Evolutionary conservation across 2,888 invertebrate species (phyloP), one percentile per base, ranked within the genome.

Genomic region (Eristalinus sepulchralis): DNA sequence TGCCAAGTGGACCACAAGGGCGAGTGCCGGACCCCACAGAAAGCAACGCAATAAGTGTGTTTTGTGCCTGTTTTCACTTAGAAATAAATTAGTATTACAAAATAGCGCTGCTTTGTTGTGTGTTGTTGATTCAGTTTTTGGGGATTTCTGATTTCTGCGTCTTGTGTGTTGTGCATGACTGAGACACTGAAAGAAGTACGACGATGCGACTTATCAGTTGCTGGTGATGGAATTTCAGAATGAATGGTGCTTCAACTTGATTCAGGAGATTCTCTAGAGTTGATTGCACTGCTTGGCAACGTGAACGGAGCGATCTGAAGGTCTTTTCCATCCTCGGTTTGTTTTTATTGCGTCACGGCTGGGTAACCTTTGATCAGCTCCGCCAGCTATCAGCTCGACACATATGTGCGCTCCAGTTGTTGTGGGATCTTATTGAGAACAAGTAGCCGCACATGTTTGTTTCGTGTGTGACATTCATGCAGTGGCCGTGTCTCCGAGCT

Each of bases 1-100:
- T 73, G 73, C 17, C 13, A 57, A n/a, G 20, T 64, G 27, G 73
- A 73, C n/a, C 73, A 73, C 20, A 73, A 9, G 36, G 64, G 64
- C 22, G 34, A 24, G 36, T 73, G 73, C 24, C 73, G 63, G 55
- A 20, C 9, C 13, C 27, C 27, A 10, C 3, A 22, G 20, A 39
- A 17, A n/a, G 3, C 47, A 4, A 8, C n/a, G 11, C 2, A 20
- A 64, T 24, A 3, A 57, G 24, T 57, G 22, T 57, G 24, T 22
- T 24, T 8, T 57, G 24, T 57, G 47, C 17, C 17, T 47, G 8
- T 47, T 17, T 17, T 17, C 17, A 47, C n/a, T 1, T 47, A 47
- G 47, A 47, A 47, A 47, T 47, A 47, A 47, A 47, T 47, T 8
- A 47, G 47, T 47, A 8, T 17, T 47, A 47, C 17, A 47, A 47